These are phyloP conservation scores for Proteles cristata DNA, from an alignment of 2,113 vertebrate species.

Conservation along the genomic window DNA sequence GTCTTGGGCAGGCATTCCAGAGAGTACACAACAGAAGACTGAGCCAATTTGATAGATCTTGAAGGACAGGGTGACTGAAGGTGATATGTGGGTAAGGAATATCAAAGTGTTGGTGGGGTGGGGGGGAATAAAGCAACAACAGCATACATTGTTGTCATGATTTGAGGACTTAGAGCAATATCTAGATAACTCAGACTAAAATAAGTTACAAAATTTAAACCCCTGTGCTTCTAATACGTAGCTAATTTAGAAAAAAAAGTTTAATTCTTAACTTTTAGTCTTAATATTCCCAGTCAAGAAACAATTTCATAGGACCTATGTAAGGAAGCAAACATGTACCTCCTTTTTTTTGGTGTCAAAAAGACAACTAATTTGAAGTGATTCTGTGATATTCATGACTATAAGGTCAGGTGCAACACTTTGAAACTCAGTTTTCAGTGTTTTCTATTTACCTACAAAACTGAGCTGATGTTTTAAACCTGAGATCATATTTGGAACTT, in stretches of 20 bases:
- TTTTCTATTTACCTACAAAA: background rate
- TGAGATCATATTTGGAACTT: background rate
- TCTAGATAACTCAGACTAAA: conserved; percentile 1
- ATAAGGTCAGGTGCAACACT: background rate
- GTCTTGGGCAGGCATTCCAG: background rate
- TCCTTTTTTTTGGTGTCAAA: background rate
- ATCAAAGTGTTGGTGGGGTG: background rate
- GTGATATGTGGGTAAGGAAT: background rate
- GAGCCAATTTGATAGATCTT: background rate
- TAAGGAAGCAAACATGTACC: background rate
- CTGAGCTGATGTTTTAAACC: background rate
- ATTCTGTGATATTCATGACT: background rate
- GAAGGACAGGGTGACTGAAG: background rate
- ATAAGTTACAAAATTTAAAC: background rate
- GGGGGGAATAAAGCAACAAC: background rate
- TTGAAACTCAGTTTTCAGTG: background rate
- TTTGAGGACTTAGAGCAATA: background rate
- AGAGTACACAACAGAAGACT: background rate
- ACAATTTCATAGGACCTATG: background rate
- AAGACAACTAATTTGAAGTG: background rate
- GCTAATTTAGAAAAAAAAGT: background rate
- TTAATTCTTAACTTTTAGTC: background rate
- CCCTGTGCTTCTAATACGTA: background rate
- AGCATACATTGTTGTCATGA: background rate
- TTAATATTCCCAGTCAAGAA: background rate